Percentiles rank a stretch among this genome's conserved stretches.
Evolutionary conservation across 2,888 invertebrate species (phyloP).

Genomic region (Diplolepis rosae): DNA sequence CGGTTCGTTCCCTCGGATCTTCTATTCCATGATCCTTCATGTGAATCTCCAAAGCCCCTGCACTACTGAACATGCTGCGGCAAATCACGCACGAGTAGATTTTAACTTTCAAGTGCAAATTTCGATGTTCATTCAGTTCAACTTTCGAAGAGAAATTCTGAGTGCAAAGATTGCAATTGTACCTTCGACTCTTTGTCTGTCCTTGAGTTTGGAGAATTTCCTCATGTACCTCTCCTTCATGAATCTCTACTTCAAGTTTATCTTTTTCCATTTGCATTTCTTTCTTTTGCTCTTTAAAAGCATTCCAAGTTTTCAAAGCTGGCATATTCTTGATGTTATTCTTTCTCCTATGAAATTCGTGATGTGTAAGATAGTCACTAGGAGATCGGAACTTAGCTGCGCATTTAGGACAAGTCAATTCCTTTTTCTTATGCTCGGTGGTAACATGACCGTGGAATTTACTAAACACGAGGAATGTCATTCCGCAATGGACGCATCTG

Average conservation of each 20-base stretch:
- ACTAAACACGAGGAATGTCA: constrained; percentile 67
- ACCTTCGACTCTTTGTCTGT: constrained; percentile 37
- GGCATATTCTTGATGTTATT: constrained; percentile 6
- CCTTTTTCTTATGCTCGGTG: constrained; percentile 60
- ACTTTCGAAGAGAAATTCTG: constrained; percentile 78
- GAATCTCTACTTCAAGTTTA: too few relatives aligned
- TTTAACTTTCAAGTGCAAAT: constrained; percentile 80
- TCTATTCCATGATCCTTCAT: constrained; percentile 69
- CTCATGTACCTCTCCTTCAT: too few relatives aligned
- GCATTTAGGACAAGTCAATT: constrained; percentile 76
- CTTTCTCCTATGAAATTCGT: constrained; percentile 58
- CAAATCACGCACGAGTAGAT: constrained; percentile 79
- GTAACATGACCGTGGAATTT: constrained; percentile 65
- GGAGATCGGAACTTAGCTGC: constrained; percentile 74
- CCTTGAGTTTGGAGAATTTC: not conserved
- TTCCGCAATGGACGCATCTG: constrained; percentile 63
- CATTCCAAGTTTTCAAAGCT: too few relatives aligned
- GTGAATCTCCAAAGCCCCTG: constrained; percentile 72
- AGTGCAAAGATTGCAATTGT: constrained; percentile 79
- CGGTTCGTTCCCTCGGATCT: constrained; percentile 55
- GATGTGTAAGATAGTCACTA: constrained; percentile 75
- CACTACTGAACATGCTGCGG: constrained; percentile 78
- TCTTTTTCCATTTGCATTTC: not conserved
- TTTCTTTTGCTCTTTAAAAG: not conserved
- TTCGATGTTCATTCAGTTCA: constrained; percentile 80